These are phyloP conservation scores for Rhinatrema bivittatum DNA, from an alignment of 2,797 vertebrate species.

Conservation along the genomic window DNA sequence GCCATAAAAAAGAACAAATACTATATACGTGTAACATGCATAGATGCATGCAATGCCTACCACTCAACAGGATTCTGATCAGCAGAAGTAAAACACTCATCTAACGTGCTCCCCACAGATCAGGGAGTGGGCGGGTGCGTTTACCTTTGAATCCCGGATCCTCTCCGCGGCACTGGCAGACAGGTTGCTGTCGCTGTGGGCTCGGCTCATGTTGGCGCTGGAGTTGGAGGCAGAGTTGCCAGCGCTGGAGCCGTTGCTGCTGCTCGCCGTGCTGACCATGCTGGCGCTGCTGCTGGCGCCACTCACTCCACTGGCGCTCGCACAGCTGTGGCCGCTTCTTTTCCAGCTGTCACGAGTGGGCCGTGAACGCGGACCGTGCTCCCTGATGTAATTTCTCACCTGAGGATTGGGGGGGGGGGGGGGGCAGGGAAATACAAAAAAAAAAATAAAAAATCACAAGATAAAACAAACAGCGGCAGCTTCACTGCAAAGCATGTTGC, in stretches of 20 bases:
- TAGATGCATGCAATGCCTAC: no score
- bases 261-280: conserved; percentile 90
- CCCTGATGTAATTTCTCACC: conserved; percentile 95
- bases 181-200: conserved; percentile 94
- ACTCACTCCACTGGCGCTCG: conserved; percentile 81
- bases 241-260: conserved; percentile 76
- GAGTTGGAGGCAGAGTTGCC: conserved; percentile 78
- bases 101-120: no score
- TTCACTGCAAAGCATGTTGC: no score
- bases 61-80: no score
- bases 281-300: conserved; percentile 82
- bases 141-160: conserved; percentile 95
- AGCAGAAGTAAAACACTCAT: no score
- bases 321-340: conserved; percentile 82
- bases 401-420: no score
- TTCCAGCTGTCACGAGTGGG: conserved; percentile 86
- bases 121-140: no score
- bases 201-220: conserved; percentile 88
- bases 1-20: no score
- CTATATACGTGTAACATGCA: no score
- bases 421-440: no score
- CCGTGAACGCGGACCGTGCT: conserved; percentile 84
- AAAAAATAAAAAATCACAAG: no score
- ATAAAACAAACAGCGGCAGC: no score
- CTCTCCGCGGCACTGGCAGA: conserved; percentile 87